Conservation (phyloP, 2,888 invertebrate genomes). For the Apodemia duryi region DNA sequence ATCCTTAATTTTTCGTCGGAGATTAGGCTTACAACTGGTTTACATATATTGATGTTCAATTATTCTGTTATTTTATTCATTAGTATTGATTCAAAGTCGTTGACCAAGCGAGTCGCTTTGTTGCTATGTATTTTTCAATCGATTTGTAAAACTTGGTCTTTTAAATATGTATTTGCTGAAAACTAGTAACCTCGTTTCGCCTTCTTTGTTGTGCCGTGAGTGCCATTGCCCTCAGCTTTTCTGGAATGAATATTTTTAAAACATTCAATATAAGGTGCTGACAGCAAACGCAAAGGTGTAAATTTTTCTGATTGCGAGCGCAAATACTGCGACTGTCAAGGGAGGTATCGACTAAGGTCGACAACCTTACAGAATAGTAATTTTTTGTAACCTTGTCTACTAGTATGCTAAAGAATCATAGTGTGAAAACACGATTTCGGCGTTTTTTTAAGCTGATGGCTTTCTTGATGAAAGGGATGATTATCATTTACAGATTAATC, state of each 20-base stretch:
- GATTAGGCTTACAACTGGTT: too few relatives aligned
- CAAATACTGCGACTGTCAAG: constrained; percentile 40
- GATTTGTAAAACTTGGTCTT: constrained; percentile 45
- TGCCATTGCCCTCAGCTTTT: constrained; percentile 58
- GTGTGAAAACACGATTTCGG: neutral
- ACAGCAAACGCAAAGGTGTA: constrained; percentile 37
- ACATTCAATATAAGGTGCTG: constrained; percentile 45
- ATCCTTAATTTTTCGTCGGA: too few relatives aligned
- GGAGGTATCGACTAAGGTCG: constrained; percentile 48
- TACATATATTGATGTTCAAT: too few relatives aligned
- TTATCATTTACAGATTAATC: neutral
- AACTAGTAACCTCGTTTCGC: constrained; percentile 53
- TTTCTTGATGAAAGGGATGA: neutral
- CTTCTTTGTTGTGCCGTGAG: constrained; percentile 46
- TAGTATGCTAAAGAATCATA: constrained; percentile 4
- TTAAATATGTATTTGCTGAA: constrained; percentile 44
- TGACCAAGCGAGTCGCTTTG: constrained; percentile 11
- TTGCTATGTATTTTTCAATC: constrained; percentile 37
- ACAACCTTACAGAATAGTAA: constrained; percentile 45
- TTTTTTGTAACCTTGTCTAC: constrained; percentile 27
- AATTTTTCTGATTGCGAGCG: constrained; percentile 21
- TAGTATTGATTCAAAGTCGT: too few relatives aligned
- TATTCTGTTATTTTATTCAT: too few relatives aligned
- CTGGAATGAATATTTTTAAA: constrained; percentile 55
- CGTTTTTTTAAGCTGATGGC: neutral